Evolutionary conservation across 2,888 invertebrate genomes (phyloP).

Genomic region (Campopleginae sp.): DNA sequence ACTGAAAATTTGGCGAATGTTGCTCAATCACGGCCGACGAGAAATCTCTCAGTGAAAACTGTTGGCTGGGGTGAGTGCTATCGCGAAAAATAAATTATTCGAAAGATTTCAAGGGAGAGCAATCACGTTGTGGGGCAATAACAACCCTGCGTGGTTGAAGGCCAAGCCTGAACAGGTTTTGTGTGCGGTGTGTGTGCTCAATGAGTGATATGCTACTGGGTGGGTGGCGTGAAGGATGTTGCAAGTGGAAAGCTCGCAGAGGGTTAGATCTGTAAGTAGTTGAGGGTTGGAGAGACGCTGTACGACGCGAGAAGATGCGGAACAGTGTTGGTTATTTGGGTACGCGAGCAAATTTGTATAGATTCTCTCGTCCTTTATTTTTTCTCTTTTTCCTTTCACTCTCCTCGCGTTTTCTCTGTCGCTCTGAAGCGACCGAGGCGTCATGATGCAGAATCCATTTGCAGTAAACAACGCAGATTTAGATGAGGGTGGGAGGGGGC

Average conservation of each 20-base stretch:
- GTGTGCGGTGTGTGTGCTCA: neutral
- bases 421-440: constrained; percentile 76
- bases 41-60: constrained; percentile 2
- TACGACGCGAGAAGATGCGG: constrained; percentile 52
- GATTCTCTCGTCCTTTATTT: constrained; percentile 70
- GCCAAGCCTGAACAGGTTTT: constrained; percentile 45
- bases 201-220: neutral
- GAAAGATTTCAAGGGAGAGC: constrained; percentile 78
- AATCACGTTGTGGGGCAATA: constrained; percentile 79
- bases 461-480: constrained; percentile 84
- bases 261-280: constrained; percentile 20
- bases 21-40: neutral
- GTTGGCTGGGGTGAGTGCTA: constrained; percentile 46
- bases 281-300: constrained; percentile 51
- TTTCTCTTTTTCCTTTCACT: neutral
- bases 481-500: constrained; percentile 72
- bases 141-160: constrained; percentile 71
- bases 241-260: constrained; percentile 18
- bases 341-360: constrained; percentile 79
- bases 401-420: constrained; percentile 23
- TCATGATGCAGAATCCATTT: constrained; percentile 84
- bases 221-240: constrained; percentile 37
- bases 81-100: constrained; percentile 80
- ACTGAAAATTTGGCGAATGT: constrained; percentile 26
- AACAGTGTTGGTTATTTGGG: constrained; percentile 53